Evolutionary conservation across 2,888 invertebrate genomes (phyloP).

Genomic region (Drosophila pseudotalamancana): DNA sequence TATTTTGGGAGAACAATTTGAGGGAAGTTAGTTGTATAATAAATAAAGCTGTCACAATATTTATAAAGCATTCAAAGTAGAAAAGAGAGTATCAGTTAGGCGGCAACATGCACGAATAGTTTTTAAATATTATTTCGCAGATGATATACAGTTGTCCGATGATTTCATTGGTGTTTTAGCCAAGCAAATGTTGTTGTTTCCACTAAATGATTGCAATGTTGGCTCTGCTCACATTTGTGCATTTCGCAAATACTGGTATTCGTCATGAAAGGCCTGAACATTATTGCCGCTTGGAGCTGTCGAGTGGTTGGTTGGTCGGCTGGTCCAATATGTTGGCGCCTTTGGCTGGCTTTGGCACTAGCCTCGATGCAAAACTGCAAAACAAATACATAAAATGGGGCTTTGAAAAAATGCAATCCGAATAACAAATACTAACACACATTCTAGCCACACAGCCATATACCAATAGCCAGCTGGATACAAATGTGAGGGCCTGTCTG

Average conservation of each 20-base stretch:
- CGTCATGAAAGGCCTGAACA: slow-evolving; percentile 19
- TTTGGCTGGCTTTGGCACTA: slow-evolving; percentile 16
- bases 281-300: slow-evolving; percentile 63
- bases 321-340: slow-evolving; percentile 55
- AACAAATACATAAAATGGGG: slow-evolving; percentile 46
- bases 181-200: not conserved
- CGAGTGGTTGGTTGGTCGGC: slow-evolving; percentile 26
- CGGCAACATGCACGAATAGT: too few species aligned
- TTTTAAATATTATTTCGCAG: too few species aligned
- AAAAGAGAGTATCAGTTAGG: too few species aligned
- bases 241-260: slow-evolving; percentile 44
- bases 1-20: too few species aligned
- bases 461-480: slow-evolving; percentile 5
- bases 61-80: too few species aligned
- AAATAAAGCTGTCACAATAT: too few species aligned
- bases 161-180: too few species aligned
- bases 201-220: not conserved
- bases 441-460: not conserved
- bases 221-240: not conserved
- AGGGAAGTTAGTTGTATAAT: too few species aligned
- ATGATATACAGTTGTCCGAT: too few species aligned
- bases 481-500: slow-evolving; percentile 16
- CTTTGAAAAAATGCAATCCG: slow-evolving; percentile 55
- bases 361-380: slow-evolving; percentile 29
- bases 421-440: slow-evolving; percentile 15